A percentile compares a stretch with the other conserved stretches of the same genome.
These are phyloP conservation scores for Drosophila stalkeri DNA, from an alignment of 2,888 invertebrate species.

Conservation along the genomic window DNA sequence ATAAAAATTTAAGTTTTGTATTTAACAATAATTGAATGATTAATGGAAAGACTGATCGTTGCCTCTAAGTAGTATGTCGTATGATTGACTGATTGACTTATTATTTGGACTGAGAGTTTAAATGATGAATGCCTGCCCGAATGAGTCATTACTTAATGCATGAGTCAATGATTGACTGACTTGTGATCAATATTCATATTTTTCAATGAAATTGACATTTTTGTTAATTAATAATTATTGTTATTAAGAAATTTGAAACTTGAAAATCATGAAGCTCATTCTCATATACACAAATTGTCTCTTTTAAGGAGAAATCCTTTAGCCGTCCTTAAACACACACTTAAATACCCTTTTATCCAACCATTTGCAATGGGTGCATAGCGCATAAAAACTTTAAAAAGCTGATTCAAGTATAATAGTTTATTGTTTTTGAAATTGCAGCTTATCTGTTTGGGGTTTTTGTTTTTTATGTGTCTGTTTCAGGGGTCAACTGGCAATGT, in stretches of 20 bases:
- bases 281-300: no score
- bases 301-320: background rate
- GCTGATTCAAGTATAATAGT: constrained; percentile 33
- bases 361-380: background rate
- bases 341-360: background rate
- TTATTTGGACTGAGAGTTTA: background rate
- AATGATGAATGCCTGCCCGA: no score
- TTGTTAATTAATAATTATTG: no score
- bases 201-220: background rate
- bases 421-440: constrained; percentile 2
- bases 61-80: no score
- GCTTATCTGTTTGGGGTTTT: constrained; percentile 1
- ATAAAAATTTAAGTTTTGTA: no score
- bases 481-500: constrained; percentile 66
- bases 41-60: no score
- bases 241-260: no score
- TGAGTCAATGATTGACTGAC: no score
- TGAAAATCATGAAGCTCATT: no score
- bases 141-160: no score
- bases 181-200: no score
- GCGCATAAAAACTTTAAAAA: constrained; percentile 22
- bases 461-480: constrained; percentile 29
- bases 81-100: background rate
- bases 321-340: background rate
- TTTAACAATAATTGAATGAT: no score